Conservation (phyloP, 1,140 invertebrate genomes). For the Drosophila subobscura region DNA sequence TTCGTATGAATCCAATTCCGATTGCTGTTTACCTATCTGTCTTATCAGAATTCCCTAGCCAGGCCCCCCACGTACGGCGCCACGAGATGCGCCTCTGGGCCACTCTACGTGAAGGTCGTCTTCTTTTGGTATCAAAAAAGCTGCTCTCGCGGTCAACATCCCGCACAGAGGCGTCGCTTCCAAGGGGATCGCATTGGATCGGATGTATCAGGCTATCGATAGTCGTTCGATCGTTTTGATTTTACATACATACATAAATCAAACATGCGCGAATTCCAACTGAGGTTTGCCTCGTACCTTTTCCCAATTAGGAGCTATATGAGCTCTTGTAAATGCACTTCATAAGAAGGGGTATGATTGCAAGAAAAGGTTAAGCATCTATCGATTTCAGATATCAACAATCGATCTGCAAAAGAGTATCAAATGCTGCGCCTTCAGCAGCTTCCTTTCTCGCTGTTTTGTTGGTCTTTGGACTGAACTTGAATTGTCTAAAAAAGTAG, state of each 20-base stretch:
- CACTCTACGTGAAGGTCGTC: conserved; percentile 53
- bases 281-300: background rate
- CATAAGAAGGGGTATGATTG: too few species aligned
- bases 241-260: conserved; percentile 7
- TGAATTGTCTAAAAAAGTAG: conserved; percentile 57
- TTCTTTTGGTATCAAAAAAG: conserved; percentile 56
- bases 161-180: conserved; percentile 20
- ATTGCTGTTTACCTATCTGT: conserved; percentile 15
- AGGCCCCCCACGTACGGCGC: background rate
- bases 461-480: conserved; percentile 61
- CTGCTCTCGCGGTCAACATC: conserved; percentile 49
- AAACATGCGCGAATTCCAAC: conserved; percentile 11
- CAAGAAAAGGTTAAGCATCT: too few species aligned
- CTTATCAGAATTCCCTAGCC: conserved; percentile 55
- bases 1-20: conserved; percentile 30
- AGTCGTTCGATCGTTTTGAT: background rate
- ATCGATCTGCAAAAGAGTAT: too few species aligned
- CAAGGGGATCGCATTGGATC: conserved; percentile 6
- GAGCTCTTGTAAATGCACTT: too few species aligned
- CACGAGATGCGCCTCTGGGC: background rate
- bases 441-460: background rate
- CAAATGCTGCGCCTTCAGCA: too few species aligned
- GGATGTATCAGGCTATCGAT: background rate
- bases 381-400: too few species aligned
- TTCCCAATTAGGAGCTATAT: conserved; percentile 9